Conservation (phyloP, 1,140 invertebrate species). For the Bombus affinis region DNA sequence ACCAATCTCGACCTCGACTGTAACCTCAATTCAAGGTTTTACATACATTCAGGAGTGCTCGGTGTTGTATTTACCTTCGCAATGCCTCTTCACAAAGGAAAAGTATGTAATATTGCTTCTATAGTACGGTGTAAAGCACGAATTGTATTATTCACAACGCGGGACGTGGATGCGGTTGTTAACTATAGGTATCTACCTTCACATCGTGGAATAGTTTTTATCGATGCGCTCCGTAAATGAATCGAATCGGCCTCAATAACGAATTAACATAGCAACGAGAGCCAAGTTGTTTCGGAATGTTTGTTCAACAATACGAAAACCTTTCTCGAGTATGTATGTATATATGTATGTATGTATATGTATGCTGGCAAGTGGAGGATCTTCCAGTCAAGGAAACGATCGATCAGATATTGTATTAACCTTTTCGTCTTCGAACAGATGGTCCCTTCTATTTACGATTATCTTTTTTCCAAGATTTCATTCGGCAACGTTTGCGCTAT, state of each 20-base stretch:
- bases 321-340: neutral
- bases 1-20: slow-evolving; percentile 40
- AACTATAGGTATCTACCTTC: slow-evolving; percentile 6
- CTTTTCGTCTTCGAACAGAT: neutral
- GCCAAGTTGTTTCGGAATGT: neutral
- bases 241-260: neutral
- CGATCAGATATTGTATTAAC: neutral
- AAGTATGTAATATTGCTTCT: neutral
- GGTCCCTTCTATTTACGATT: neutral
- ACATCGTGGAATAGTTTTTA: neutral
- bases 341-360: neutral
- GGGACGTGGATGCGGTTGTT: neutral
- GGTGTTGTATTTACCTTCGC: slow-evolving; percentile 14
- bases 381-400: neutral
- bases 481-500: neutral
- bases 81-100: neutral
- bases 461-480: neutral
- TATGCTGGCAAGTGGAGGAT: neutral
- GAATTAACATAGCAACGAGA: neutral
- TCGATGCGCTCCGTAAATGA: neutral
- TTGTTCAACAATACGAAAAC: neutral
- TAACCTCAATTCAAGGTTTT: slow-evolving; percentile 46
- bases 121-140: neutral
- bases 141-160: slow-evolving; percentile 37
- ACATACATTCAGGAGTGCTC: neutral